Evolutionary conservation across 2,888 invertebrate species (phyloP).

Genomic region (Coleophora deauratella): DNA sequence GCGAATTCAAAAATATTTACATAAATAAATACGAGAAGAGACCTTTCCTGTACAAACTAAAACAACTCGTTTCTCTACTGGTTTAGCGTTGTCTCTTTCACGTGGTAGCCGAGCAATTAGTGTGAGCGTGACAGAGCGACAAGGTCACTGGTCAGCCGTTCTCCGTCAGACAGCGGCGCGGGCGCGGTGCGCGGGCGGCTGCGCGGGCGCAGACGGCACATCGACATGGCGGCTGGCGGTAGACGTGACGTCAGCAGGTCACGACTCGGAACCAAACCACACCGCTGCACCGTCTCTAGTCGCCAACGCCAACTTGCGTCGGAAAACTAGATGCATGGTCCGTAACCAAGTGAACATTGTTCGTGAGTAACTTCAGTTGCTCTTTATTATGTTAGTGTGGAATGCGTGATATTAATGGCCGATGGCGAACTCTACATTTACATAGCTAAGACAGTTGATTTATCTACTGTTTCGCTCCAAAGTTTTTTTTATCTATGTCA

Average conservation of each 20-base stretch:
- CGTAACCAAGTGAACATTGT: conserved; percentile 17
- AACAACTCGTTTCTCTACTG: conserved; percentile 55
- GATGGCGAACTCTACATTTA: too few species aligned
- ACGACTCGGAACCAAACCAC: conserved; percentile 29
- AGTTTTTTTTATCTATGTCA: too few species aligned
- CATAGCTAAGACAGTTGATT: too few species aligned
- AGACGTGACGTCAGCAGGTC: conserved; percentile 62
- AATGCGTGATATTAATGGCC: too few species aligned
- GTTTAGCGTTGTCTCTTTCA: conserved; percentile 38
- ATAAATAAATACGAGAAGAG: conserved; percentile 54
- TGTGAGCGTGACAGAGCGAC: conserved; percentile 48
- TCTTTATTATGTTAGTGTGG: too few species aligned
- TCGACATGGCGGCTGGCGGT: conserved; percentile 43
- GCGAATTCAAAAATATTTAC: conserved; percentile 64
- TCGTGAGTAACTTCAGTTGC: too few species aligned
- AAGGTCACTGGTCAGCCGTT: conserved; percentile 70
- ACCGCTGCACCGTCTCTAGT: too few species aligned
- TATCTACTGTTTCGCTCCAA: too few species aligned
- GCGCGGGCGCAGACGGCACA: conserved; percentile 63
- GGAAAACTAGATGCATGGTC: conserved; percentile 53
- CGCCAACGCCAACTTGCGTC: conserved; percentile 37
- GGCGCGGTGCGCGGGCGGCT: conserved; percentile 31
- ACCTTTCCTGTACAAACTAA: conserved; percentile 63
- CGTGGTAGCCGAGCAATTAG: conserved; percentile 26
- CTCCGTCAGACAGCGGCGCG: conserved; percentile 61